Conservation (phyloP, 2,888 invertebrate genomes). For the Heteromyza rotundicornis region DNA sequence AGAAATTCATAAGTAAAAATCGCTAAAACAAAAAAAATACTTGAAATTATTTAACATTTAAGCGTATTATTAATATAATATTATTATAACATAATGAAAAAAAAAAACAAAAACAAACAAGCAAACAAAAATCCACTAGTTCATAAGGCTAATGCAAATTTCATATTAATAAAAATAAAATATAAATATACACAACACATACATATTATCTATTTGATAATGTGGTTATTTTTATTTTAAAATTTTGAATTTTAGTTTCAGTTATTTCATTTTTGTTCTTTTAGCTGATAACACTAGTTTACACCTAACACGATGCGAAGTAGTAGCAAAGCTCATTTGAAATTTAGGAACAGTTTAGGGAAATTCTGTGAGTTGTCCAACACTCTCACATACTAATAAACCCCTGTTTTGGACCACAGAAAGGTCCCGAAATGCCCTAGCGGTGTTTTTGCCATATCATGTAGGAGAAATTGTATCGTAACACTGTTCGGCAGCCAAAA, state of each 20-base stretch:
- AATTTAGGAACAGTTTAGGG: no score
- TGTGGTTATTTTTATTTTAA: background rate
- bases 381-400: no score
- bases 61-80: constrained; percentile 6
- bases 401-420: no score
- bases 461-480: no score
- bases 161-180: background rate
- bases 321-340: no score
- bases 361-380: no score
- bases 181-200: background rate
- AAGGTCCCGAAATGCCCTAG: no score
- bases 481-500: no score
- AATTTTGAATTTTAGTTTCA: background rate
- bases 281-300: background rate
- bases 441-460: no score
- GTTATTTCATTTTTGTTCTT: background rate
- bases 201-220: background rate
- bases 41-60: constrained; percentile 3
- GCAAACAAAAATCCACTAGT: background rate
- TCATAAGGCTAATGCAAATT: background rate
- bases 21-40: background rate
- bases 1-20: background rate
- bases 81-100: no score
- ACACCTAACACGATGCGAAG: no score
- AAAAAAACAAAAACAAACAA: background rate